Evolutionary conservation across 1,140 invertebrate genomes (phyloP).

Genomic region (Listronotus bonariensis): DNA sequence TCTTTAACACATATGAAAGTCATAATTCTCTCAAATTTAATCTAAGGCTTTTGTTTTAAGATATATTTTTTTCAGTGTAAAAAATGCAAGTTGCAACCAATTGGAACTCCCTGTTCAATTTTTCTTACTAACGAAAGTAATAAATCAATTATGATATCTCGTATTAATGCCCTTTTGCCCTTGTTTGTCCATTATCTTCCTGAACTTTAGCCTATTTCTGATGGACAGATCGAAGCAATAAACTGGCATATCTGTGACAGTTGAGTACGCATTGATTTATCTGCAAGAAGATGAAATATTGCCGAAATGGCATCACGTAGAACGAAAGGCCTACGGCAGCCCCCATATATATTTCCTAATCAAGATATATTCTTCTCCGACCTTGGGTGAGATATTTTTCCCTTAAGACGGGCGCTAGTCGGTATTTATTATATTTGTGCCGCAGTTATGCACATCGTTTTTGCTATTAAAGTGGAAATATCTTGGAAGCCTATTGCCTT

Average conservation of each 20-base stretch:
- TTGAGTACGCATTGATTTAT: conserved; percentile 51
- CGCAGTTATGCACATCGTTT: conserved; percentile 26
- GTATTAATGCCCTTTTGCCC: too few relatives aligned
- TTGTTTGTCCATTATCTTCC: too few relatives aligned
- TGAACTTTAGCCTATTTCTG: too few relatives aligned
- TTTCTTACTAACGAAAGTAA: too few relatives aligned
- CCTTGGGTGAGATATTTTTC: conserved; percentile 50
- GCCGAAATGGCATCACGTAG: conserved; percentile 49
- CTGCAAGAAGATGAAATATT: conserved; percentile 49
- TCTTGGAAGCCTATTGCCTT: neutral
- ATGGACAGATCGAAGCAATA: conserved; percentile 34
- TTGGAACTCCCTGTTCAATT: too few relatives aligned
- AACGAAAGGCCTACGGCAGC: neutral
- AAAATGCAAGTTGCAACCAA: too few relatives aligned
- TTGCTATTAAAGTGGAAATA: conserved; percentile 36
- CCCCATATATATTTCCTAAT: conserved; percentile 37
- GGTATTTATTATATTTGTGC: conserved; percentile 48
- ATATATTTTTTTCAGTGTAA: too few relatives aligned
- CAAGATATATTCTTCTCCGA: conserved; percentile 50
- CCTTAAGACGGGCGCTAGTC: conserved; percentile 41
- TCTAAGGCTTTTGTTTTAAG: too few relatives aligned
- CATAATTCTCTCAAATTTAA: too few relatives aligned
- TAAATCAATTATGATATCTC: too few relatives aligned
- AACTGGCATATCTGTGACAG: conserved; percentile 43
- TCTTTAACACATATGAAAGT: too few relatives aligned